Conservation (phyloP, 2,888 invertebrate genomes). For the Salticus scenicus region DNA sequence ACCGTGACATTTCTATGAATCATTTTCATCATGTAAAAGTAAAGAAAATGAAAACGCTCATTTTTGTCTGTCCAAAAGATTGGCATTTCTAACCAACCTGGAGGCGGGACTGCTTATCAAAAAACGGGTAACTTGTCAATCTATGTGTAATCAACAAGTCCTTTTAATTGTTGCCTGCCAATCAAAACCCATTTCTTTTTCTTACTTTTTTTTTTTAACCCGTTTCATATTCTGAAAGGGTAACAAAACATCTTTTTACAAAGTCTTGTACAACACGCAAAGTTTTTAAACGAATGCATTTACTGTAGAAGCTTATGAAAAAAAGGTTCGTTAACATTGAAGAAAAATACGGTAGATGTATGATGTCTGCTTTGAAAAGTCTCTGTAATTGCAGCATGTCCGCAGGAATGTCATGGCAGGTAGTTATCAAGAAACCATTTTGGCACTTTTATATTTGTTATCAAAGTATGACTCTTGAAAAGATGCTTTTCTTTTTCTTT, state of each 20-base stretch:
- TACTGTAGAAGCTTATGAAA: background rate
- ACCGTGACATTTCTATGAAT: background rate
- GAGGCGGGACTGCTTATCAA: conserved; percentile 37
- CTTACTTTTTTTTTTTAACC: background rate
- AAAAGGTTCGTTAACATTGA: background rate
- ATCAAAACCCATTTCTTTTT: conserved; percentile 40
- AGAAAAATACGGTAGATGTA: conserved; percentile 21
- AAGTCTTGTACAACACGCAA: conserved; percentile 28
- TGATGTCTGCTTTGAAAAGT: conserved; percentile 19
- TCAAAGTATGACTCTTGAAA: conserved; percentile 14
- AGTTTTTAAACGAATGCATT: conserved; percentile 38
- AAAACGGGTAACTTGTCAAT: conserved; percentile 62
- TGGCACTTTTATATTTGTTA: conserved; percentile 48
- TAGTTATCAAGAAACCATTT: conserved; percentile 40
- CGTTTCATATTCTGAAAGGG: conserved; percentile 43
- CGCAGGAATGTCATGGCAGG: conserved; percentile 23
- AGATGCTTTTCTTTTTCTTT: conserved; percentile 29
- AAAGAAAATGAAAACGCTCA: background rate
- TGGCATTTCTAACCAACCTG: conserved; percentile 32
- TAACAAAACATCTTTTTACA: conserved; percentile 63
- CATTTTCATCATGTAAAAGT: background rate
- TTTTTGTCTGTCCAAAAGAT: conserved; percentile 9
- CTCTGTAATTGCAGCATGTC: conserved; percentile 45
- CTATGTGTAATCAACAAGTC: conserved; percentile 59
- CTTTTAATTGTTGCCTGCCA: conserved; percentile 59